phyloP scores from a whole-genome alignment of 2,797 vertebrate species.

The Pelodytes ibericus region DNA sequence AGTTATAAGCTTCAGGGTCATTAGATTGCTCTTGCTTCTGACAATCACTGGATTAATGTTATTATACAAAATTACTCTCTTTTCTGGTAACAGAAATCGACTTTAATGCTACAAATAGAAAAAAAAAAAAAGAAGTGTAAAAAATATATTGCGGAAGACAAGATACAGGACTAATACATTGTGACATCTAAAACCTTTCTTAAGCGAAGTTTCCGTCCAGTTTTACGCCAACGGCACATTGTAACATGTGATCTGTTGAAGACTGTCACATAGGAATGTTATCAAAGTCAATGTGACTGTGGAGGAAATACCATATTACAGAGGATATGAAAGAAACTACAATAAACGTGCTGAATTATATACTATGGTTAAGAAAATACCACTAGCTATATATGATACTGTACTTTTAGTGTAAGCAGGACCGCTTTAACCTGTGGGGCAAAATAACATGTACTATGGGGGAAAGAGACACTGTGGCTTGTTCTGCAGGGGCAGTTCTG shows the following conservation, averaged over 20 bases:
- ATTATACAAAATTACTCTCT: neutral
- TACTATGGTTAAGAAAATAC: no score
- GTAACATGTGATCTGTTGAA: conserved; percentile 19
- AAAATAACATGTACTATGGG: no score
- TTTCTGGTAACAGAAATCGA: neutral
- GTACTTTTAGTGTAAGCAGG: no score
- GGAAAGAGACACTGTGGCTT: no score
- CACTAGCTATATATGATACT: no score
- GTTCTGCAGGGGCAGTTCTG: no score
- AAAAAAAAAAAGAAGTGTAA: neutral
- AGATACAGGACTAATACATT: neutral
- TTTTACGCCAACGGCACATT: conserved; percentile 7
- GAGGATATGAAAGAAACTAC: neutral
- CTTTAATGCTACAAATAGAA: no score
- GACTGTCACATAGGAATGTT: conserved; percentile 2
- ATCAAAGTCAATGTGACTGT: conserved; percentile 3
- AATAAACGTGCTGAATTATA: no score
- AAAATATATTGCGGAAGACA: neutral
- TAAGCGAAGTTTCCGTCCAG: neutral
- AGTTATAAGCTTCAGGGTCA: no score
- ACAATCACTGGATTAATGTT: neutral
- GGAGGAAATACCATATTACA: neutral
- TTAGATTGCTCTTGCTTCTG: no score
- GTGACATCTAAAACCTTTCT: neutral
- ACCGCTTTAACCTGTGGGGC: no score